Base-by-base conservation (phyloP, 2,113 vertebrate genomes). In the Taurulus bubalis region DNA sequence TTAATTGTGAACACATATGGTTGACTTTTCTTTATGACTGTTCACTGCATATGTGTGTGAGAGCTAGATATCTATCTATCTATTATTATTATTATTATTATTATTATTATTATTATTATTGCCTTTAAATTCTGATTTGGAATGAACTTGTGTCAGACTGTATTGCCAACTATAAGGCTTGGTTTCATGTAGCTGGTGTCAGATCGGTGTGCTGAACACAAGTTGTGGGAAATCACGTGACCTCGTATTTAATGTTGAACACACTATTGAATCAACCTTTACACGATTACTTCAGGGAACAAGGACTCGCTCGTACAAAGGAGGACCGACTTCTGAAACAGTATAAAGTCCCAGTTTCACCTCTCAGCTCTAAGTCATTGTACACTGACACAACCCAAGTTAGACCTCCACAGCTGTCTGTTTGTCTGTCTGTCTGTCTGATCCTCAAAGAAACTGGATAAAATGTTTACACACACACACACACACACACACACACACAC, bases 361-460 rank as follows among this genome's bases (percentile, higher is more conserved):
- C 56, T 70, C 32, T 0, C 56, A 79, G 58, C 60, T 63, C 65
- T 80, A 72, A 81, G 55, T 77, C 74, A 85, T 73, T 0, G 15
- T 2, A 18, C 53, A 67, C 62, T 81, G 72, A 68, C 47, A 72
- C 38, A 77, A 77, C 72, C 34, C 34, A 9, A 38, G 36, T 38
- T 1, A 28, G 60, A 69, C 64, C 63, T 36, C 9, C 69, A 36
- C 69, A 28, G 2, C 51, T 42, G 68, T 22, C 60, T 34, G 34
- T 34, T 4, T 34, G 34, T 34, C 34, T 32, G 30, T 32, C 30
- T n/a, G n/a, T n/a, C n/a, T n/a, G n/a, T n/a, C 34, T 34, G 3
- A 34, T 49, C 28, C 42, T 51, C 30, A 63, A 9, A 60, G 3
- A 3, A 8, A 16, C 7, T 36, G 32, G 18, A 28, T 26, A 6